Evolutionary conservation across 2,888 invertebrate species (phyloP).

Genomic region (Deroplatys truncata): DNA sequence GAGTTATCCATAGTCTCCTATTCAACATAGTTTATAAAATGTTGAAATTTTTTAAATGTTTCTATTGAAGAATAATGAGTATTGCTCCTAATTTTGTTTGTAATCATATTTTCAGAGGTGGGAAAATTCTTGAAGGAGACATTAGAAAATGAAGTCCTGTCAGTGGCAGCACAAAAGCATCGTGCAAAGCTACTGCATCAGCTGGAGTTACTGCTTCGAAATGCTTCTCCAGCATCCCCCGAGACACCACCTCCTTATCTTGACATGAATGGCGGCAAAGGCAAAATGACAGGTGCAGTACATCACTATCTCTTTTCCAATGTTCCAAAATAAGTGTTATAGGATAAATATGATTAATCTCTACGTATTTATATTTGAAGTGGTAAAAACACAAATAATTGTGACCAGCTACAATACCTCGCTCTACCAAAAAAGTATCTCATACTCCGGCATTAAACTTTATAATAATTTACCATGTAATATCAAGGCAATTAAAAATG

Average conservation of each 20-base stretch:
- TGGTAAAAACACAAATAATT: no score
- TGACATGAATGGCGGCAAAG: slow-evolving; percentile 40
- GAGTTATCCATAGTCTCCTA: background rate
- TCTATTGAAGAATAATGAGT: background rate
- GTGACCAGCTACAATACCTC: no score
- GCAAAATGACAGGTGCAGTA: slow-evolving; percentile 25
- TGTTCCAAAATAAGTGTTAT: no score
- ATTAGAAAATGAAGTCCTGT: slow-evolving; percentile 14
- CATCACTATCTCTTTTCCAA: background rate
- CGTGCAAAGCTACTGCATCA: slow-evolving; percentile 5
- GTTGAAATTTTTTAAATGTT: background rate
- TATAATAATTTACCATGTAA: no score
- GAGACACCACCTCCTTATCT: slow-evolving; percentile 40
- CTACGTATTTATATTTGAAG: no score
- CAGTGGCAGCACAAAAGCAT: slow-evolving; percentile 7
- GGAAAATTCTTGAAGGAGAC: slow-evolving; percentile 19
- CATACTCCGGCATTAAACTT: no score
- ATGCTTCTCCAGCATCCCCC: background rate
- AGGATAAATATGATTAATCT: no score
- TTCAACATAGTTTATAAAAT: background rate
- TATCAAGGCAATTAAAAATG: no score
- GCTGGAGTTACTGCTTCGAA: background rate
- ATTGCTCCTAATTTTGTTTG: background rate
- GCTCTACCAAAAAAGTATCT: no score
- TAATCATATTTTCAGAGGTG: slow-evolving; percentile 10